A percentile compares a stretch with the other conserved stretches of the same genome.
Conservation (phyloP, 2,888 invertebrate species). For the Heliconius aoede region DNA sequence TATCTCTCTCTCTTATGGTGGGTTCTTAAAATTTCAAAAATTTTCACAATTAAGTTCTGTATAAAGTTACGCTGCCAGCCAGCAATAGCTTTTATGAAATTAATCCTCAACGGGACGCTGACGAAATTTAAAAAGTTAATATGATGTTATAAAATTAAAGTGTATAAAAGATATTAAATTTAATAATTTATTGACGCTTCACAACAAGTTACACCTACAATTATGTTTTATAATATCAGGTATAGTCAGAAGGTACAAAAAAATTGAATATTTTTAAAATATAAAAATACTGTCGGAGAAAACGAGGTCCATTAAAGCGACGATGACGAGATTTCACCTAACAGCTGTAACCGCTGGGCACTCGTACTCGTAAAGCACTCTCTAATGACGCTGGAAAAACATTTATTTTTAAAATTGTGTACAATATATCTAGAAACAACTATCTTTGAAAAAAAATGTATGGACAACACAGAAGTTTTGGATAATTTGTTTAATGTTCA, state of each 20-base stretch:
- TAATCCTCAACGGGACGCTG: slow-evolving; percentile 9
- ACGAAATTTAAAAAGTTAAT: slow-evolving; percentile 14
- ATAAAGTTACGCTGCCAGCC: neutral
- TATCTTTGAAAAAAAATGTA: neutral
- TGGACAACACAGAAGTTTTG: neutral
- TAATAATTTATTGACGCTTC: no score
- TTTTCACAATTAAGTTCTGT: neutral
- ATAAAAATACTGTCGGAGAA: slow-evolving; percentile 32
- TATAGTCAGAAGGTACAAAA: no score
- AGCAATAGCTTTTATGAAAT: slow-evolving; percentile 6
- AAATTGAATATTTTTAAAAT: slow-evolving; percentile 32
- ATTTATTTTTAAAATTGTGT: slow-evolving; percentile 29
- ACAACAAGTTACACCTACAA: no score
- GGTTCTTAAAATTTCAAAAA: neutral
- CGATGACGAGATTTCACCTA: slow-evolving; percentile 34
- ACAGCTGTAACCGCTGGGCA: slow-evolving; percentile 33
- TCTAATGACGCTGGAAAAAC: slow-evolving; percentile 42
- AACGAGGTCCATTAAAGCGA: slow-evolving; percentile 39
- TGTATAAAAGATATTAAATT: neutral
- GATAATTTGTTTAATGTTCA: neutral
- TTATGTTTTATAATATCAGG: no score
- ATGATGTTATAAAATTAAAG: neutral
- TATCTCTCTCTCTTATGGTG: neutral
- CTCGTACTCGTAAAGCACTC: slow-evolving; percentile 30
- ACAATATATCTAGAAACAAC: neutral